Evolutionary conservation across 2,113 vertebrate genomes (phyloP), one percentile per base, ranked within the genome.

Genomic region (Hippocampus abdominalis): DNA sequence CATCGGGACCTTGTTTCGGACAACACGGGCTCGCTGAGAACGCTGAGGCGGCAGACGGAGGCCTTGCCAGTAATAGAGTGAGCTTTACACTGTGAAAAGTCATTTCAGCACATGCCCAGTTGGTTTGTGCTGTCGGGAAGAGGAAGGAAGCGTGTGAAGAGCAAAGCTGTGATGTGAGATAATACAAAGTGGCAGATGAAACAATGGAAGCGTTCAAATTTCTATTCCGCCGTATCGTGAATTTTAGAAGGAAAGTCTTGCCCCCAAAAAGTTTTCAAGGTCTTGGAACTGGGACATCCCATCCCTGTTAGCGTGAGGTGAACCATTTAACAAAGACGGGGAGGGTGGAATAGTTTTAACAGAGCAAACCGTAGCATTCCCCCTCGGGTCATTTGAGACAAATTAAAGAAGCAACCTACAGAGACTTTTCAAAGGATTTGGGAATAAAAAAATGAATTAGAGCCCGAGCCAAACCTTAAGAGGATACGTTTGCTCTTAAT

Each of bases 391-490:
- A 64, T 49, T 16, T 36, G 49, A 29, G 36, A 68, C 39, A 32
- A 39, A 48, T 51, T 40, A 16, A 64, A 44, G 21, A 72, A 69
- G 27, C 40, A 78, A 70, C 72, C 69, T 71, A 73, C 54, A 67
- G 57, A 71, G 46, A 73, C 13, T 8, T 49, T 70, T 61, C 74
- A 64, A 59, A 65, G 71, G 53, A 79, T 29, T 74, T 72, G 69
- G 48, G 79, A 54, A 76, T 74, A 74, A 64, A 63, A 48, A 27
- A 71, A 29, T 70, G 77, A 86, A 77, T 83, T 78, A 83, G 29
- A 76, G 65, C 29, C 66, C 64, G 20, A 68, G 71, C 72, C 77
- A 82, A 63, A 69, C 64, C 63, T 81, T 77, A 69, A 71, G 66
- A 73, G 57, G 73, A 65, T 63, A 80, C 27, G 75, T 72, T 80